Base-by-base conservation (phyloP, 1,140 invertebrate species). In the Helicoverpa zea region DNA sequence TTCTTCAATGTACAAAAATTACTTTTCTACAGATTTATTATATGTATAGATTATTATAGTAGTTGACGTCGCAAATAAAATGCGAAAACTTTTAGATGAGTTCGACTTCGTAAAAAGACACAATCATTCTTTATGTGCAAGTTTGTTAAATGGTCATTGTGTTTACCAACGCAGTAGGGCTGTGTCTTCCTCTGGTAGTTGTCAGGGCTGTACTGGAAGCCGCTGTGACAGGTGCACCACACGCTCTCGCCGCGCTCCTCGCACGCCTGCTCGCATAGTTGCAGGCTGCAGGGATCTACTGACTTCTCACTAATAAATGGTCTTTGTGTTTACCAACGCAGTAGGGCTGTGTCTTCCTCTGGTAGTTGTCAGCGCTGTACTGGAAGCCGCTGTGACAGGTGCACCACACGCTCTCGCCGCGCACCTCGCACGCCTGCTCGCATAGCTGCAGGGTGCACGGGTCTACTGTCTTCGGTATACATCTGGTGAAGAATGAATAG, bases 191-290 rank as follows among this genome's bases (percentile, higher is more conserved):
- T 83, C 13, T 79, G 78, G 63, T 92, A 93, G 86, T 96, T 96
- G 76, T 96, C 95, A 0, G 93, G 88, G 85, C 94, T 95, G 88
- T 97, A 97, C 80, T 90, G 95, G 88, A 96, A 97, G 0, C 97
- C 97, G 29, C 95, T 90, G 87, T 95, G 95, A 82, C 97, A 97
- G 14, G 96, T 96, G 89, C 97, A 97, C 87, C 97, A 96, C 12
- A 97, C 89, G n/a, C 96, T 88, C 70, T 96, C 95, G 13, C 96
- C 94, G 64, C 95, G 96, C 18, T 96, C 95, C 16, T 95, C 95
- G 86, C 97, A 97, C 75, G 95, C 95, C 88, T 97, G 97, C 86
- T 97, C 96, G 83, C 97, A 97, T 11, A 97, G 89, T 73, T 95
- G 93, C 83, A 97, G 89, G 51, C 95, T 96, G 88, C 97, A 97